A percentile compares a stretch with the other conserved stretches of the same genome.
These are phyloP conservation scores for Drepana arcuata DNA, from an alignment of 1,140 invertebrate genomes.

Conservation along the genomic window DNA sequence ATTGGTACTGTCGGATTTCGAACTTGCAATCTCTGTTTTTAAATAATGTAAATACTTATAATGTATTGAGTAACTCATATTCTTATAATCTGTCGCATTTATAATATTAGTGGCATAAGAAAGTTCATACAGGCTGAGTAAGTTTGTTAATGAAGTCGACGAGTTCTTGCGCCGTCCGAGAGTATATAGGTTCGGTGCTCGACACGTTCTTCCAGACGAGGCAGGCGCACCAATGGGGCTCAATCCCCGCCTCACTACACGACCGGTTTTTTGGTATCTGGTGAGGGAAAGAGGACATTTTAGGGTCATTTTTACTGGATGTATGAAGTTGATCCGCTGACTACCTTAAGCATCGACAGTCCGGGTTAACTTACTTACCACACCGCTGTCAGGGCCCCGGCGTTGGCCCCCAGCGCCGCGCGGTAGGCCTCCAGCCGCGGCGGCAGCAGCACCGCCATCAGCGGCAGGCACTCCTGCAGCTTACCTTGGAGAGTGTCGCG, in stretches of 20 bases:
- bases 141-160: neutral
- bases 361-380: too few relatives aligned
- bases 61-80: too few relatives aligned
- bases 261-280: neutral
- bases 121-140: too few relatives aligned
- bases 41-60: too few relatives aligned
- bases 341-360: too few relatives aligned
- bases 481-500: conserved; percentile 91
- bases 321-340: too few relatives aligned
- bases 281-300: too few relatives aligned
- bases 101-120: too few relatives aligned
- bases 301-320: too few relatives aligned
- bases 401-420: conserved; percentile 74
- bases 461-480: conserved; percentile 89
- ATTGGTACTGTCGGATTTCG: too few relatives aligned
- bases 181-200: neutral
- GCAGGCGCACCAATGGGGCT: neutral
- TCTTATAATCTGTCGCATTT: too few relatives aligned
- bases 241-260: neutral
- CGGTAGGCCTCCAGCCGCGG: conserved; percentile 75
- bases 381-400: conserved; percentile 84
- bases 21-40: too few relatives aligned
- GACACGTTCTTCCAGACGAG: neutral
- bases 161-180: neutral
- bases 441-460: conserved; percentile 87